These are phyloP conservation scores for Pygmarrhopalites habei DNA, from an alignment of 1,140 invertebrate species.

Conservation along the genomic window DNA sequence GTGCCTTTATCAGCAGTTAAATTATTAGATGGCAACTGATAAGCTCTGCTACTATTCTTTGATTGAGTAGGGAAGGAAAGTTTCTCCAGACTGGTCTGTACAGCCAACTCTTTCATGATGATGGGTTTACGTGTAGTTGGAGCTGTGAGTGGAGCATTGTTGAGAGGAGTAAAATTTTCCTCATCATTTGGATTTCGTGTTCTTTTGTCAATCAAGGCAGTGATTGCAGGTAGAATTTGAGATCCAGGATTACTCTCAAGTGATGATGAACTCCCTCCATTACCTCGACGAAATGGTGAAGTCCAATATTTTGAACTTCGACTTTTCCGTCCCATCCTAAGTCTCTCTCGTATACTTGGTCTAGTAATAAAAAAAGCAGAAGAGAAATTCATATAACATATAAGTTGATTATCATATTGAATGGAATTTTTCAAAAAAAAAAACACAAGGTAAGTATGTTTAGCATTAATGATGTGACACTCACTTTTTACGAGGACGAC, in stretches of 20 bases:
- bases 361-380: neutral
- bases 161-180: neutral
- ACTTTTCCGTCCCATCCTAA: conserved; percentile 22
- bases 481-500: too few species aligned
- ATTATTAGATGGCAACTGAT: conserved; percentile 15
- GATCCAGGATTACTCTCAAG: conserved; percentile 33
- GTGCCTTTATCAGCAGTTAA: conserved; percentile 22
- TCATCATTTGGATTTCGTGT: neutral
- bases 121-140: neutral
- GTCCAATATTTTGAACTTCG: conserved; percentile 14
- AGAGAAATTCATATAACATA: neutral
- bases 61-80: neutral
- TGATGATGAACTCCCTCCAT: conserved; percentile 25
- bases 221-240: conserved; percentile 32
- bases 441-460: too few species aligned
- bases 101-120: conserved; percentile 16
- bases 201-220: conserved; percentile 28
- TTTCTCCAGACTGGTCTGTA: conserved; percentile 34
- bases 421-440: too few species aligned
- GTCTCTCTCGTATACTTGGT: conserved; percentile 3
- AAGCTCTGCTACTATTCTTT: neutral
- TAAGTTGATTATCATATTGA: neutral
- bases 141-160: conserved; percentile 1
- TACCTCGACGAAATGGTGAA: conserved; percentile 5
- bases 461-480: too few species aligned